These are phyloP conservation scores for Caerostris darwini DNA, from an alignment of 1,140 invertebrate species.

Conservation along the genomic window DNA sequence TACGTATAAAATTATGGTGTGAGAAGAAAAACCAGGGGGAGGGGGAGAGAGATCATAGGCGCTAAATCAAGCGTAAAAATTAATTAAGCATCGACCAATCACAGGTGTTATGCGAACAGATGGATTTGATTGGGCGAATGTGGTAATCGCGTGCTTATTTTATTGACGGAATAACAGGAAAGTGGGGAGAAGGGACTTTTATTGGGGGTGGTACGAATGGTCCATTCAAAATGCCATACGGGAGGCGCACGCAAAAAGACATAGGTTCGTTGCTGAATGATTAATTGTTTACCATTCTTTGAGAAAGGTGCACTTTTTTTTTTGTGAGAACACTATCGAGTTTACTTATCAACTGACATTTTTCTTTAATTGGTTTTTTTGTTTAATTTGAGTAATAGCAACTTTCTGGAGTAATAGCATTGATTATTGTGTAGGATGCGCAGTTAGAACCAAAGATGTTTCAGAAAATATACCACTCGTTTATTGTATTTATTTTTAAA, in stretches of 20 bases:
- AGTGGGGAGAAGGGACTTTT: slow-evolving; percentile 34
- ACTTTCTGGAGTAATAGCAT: too few species aligned
- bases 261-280: slow-evolving; percentile 9
- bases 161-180: slow-evolving; percentile 66
- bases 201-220: slow-evolving; percentile 50
- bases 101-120: slow-evolving; percentile 63
- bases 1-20: too few species aligned
- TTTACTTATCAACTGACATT: not conserved
- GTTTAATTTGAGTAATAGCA: too few species aligned
- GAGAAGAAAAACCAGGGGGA: too few species aligned
- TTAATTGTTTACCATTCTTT: slow-evolving; percentile 61
- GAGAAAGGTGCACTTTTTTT: not conserved
- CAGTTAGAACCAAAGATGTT: too few species aligned
- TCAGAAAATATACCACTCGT: too few species aligned
- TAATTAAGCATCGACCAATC: slow-evolving; percentile 74
- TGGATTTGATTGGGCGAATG: slow-evolving; percentile 71
- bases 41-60: not conserved
- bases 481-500: too few species aligned
- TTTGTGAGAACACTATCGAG: too few species aligned
- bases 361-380: not conserved
- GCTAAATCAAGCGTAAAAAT: slow-evolving; percentile 71
- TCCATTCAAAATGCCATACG: slow-evolving; percentile 42
- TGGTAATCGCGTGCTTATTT: slow-evolving; percentile 64
- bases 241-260: slow-evolving; percentile 22
- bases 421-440: too few species aligned